Evolutionary conservation across 2,797 vertebrate genomes (phyloP).

Genomic region (Arctocebus calabarensis): DNA sequence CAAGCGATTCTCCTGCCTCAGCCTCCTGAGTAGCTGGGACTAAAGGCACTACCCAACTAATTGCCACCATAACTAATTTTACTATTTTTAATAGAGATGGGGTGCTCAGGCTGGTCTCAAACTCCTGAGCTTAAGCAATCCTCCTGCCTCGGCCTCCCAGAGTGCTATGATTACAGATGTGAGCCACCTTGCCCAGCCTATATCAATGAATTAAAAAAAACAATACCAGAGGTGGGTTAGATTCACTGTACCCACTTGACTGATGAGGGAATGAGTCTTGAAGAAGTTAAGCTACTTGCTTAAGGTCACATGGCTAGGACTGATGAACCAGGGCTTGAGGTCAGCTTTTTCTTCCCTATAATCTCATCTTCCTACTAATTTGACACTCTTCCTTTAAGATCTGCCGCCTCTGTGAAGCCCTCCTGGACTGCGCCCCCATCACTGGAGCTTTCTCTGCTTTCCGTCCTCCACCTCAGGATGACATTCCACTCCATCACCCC

Average conservation of each 20-base stretch:
- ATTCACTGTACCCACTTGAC: background rate
- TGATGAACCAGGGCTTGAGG: background rate
- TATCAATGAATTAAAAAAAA: too few relatives aligned
- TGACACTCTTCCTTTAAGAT: background rate
- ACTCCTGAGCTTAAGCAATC: too few relatives aligned
- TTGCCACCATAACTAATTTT: too few relatives aligned
- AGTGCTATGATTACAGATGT: too few relatives aligned
- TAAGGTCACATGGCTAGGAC: background rate
- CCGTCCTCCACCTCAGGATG: background rate
- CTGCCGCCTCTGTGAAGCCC: background rate
- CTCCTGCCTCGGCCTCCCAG: too few relatives aligned
- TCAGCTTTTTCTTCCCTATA: background rate
- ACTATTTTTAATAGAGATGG: too few relatives aligned
- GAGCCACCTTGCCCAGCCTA: too few relatives aligned
- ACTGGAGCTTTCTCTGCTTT: background rate
- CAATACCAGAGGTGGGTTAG: background rate
- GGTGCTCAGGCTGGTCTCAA: too few relatives aligned
- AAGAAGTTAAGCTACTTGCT: background rate
- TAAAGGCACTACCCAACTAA: too few relatives aligned
- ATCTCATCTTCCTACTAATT: background rate
- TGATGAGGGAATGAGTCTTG: background rate
- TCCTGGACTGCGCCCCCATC: background rate
- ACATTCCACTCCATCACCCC: background rate
- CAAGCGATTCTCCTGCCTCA: too few relatives aligned
- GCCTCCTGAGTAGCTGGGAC: too few relatives aligned